phyloP scores from a whole-genome alignment of 2,797 vertebrate species.

The Clarias fuscus region DNA sequence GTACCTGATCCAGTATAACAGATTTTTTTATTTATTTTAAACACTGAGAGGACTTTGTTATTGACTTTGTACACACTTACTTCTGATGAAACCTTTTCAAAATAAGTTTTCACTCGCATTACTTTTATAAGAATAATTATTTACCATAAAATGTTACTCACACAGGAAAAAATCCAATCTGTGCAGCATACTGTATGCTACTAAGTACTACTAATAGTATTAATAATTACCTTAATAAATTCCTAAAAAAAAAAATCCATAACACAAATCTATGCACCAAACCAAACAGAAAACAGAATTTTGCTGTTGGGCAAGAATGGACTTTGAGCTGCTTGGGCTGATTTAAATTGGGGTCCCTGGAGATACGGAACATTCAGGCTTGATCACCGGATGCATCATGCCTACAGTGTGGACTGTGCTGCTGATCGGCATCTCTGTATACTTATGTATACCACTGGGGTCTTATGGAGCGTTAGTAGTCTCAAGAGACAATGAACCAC shows the following conservation, averaged over 20 bases:
- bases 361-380: background rate
- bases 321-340: background rate
- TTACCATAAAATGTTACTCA: background rate
- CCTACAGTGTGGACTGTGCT: constrained; percentile 44
- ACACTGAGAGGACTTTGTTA: constrained; percentile 11
- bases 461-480: constrained; percentile 55
- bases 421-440: constrained; percentile 56
- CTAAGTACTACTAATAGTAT: background rate
- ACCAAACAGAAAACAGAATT: background rate
- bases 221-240: background rate
- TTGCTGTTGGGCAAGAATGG: background rate
- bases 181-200: background rate
- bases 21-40: background rate
- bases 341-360: background rate
- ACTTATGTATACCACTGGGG: constrained; percentile 32
- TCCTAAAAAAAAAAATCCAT: no score
- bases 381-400: constrained; percentile 39
- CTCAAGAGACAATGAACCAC: constrained; percentile 51
- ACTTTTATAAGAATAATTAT: no score
- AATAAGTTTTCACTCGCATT: no score
- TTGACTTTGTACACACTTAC: constrained; percentile 15
- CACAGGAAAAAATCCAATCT: background rate
- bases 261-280: background rate
- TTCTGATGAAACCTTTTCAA: background rate
- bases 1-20: background rate